Evolutionary conservation across 2,888 invertebrate species (phyloP), one percentile per base, ranked within the genome.

Genomic region (Lasioglossum zephyrum): DNA sequence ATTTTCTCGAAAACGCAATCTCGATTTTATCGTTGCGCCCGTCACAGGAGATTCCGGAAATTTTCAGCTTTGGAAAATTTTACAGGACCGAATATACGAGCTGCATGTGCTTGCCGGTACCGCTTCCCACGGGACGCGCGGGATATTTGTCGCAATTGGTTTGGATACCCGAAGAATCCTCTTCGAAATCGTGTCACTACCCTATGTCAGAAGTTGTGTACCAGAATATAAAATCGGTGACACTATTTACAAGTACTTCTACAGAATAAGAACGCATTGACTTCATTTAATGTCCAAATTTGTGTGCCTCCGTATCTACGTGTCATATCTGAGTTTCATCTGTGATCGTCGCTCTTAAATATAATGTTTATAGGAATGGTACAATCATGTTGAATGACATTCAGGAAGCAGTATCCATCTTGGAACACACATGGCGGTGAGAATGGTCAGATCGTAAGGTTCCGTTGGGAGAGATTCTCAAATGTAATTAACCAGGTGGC

Each of bases 121-220:
- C 5, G 39, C 72, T 16, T 72, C 70, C 60, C 66, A 57, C 18
- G 79, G 73, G 70, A 60, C 80, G 22, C 31, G 39, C 26, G 41
- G 75, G 53, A 80, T 75, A 75, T 75, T 80, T 75, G 75, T 69
- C 53, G 49, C 66, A 80, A 80, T 75, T 69, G 60, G 57, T 57
- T 78, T 47, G 53, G 44, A 39, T 41, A 53, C 53, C n/a, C 75
- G 69, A 31, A 69, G 69, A 53, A 80, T 69, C 41, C n/a, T 76
- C 57, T 11, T n/a, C 18, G 76, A 39, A 76, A 53, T 36, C 11
- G 26, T 41, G 63, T 39, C 41, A 39, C 36, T 57, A 70, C 11
- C 36, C 36, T n/a, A n/a, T 22, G 70, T 70, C 70, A 41, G 70
- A 70, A 41, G 70, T 13, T 70, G 41, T 70, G n/a, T 41, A 70